Conservation (phyloP, 2,888 invertebrate species). For the Drosophila colorata region DNA sequence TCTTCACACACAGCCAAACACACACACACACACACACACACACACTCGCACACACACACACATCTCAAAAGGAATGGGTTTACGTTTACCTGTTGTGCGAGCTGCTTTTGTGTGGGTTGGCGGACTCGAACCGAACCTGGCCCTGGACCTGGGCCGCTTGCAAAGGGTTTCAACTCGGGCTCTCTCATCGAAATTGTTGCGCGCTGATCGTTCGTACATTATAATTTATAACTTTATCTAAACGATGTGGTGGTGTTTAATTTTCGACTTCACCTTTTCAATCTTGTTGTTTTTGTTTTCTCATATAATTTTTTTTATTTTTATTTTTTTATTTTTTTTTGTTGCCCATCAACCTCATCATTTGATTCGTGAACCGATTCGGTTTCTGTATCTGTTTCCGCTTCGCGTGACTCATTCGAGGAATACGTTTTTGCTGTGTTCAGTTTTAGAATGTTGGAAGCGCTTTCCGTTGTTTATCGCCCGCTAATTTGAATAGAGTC, state of each 20-base stretch:
- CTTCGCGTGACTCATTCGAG: slow-evolving; percentile 70
- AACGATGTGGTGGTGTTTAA: slow-evolving; percentile 84
- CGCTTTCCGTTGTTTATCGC: slow-evolving; percentile 54
- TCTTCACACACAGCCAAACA: slow-evolving; percentile 39
- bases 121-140: slow-evolving; percentile 12
- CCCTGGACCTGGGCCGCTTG: background rate
- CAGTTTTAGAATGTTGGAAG: background rate
- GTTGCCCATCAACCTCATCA: slow-evolving; percentile 11
- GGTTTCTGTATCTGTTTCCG: slow-evolving; percentile 62
- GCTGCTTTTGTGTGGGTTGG: slow-evolving; percentile 46
- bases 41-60: slow-evolving; percentile 5
- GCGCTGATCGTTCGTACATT: slow-evolving; percentile 73
- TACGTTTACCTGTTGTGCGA: slow-evolving; percentile 49
- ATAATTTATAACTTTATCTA: slow-evolving; percentile 84
- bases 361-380: slow-evolving; percentile 52
- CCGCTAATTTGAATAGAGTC: slow-evolving; percentile 66
- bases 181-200: slow-evolving; percentile 42
- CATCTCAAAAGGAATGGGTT: slow-evolving; percentile 23
- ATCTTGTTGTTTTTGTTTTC: slow-evolving; percentile 55
- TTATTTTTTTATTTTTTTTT: slow-evolving; percentile 8
- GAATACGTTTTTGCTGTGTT: slow-evolving; percentile 43
- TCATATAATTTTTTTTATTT: slow-evolving; percentile 23
- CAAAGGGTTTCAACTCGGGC: slow-evolving; percentile 56
- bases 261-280: slow-evolving; percentile 82
- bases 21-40: slow-evolving; percentile 1